phyloP scores from a whole-genome alignment of 1,140 invertebrate genomes.

The Caenorhabditis tropicalis region DNA sequence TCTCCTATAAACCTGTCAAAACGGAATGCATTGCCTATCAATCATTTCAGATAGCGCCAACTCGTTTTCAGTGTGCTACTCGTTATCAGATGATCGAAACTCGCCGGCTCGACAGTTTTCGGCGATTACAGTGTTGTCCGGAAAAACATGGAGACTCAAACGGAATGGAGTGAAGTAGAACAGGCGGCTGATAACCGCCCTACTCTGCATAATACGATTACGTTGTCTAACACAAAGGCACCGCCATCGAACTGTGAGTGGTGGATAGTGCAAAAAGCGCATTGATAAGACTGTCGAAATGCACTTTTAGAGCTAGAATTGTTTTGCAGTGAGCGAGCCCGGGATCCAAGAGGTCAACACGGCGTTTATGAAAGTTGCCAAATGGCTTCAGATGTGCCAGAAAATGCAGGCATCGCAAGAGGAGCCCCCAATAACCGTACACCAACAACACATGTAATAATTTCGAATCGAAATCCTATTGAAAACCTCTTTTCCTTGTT shows the following conservation, averaged over 20 bases:
- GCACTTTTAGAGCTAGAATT: not conserved
- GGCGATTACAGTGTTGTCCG: slow-evolving; percentile 1
- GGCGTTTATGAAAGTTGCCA: not conserved
- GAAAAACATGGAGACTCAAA: not conserved
- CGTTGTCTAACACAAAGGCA: not conserved
- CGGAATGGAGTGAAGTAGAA: not conserved
- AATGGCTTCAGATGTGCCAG: not conserved
- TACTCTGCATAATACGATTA: not conserved
- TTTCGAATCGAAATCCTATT: too few relatives aligned
- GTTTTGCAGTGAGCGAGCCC: not conserved
- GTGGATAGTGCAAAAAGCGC: not conserved
- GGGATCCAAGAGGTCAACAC: not conserved
- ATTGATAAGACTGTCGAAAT: not conserved
- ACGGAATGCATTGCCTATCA: not conserved
- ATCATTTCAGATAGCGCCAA: not conserved
- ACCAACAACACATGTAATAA: too few relatives aligned
- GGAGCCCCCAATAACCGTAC: too few relatives aligned
- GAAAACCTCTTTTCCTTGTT: too few relatives aligned
- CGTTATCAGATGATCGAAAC: not conserved
- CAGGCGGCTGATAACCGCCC: not conserved
- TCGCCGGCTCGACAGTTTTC: not conserved
- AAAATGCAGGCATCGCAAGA: not conserved
- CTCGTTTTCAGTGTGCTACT: not conserved
- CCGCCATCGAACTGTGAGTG: slow-evolving; percentile 11
- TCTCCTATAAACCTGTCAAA: not conserved